Conservation (phyloP, 2,113 vertebrate species). For the Datnioides undecimradiatus region DNA sequence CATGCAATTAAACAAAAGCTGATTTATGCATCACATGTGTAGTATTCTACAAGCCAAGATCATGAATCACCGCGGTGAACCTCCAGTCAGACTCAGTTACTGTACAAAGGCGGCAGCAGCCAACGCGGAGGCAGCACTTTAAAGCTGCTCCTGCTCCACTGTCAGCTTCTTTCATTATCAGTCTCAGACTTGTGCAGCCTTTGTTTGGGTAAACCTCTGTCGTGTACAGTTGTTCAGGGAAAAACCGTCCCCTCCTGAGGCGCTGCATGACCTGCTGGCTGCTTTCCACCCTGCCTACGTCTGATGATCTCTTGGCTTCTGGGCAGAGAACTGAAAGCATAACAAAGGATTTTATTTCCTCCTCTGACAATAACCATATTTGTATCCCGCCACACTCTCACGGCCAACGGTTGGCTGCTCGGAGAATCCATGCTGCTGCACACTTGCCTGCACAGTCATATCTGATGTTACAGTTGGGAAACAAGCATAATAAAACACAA, state of each 20-base stretch:
- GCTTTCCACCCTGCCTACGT: constrained; percentile 1
- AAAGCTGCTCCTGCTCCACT: constrained; percentile 16
- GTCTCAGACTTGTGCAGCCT: constrained; percentile 19
- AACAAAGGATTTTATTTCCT: constrained; percentile 69
- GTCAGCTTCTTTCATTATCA: constrained; percentile 18
- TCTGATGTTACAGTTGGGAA: not conserved
- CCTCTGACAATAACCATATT: constrained; percentile 53
- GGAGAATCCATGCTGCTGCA: constrained; percentile 3
- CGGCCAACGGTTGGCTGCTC: not conserved
- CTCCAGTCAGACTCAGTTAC: constrained; percentile 25
- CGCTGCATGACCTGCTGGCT: constrained; percentile 56
- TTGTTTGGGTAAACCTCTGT: constrained; percentile 50
- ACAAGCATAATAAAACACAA: not conserved
- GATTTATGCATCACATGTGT: constrained; percentile 28
- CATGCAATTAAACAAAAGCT: constrained; percentile 12
- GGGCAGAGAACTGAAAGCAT: constrained; percentile 46
- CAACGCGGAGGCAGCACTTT: constrained; percentile 8
- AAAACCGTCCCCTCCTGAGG: constrained; percentile 28
- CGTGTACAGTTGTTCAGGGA: constrained; percentile 23
- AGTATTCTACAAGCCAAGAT: constrained; percentile 17
- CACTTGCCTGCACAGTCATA: not conserved
- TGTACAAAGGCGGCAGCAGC: not conserved
- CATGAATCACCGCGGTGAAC: constrained; percentile 30
- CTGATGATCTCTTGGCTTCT: constrained; percentile 40
- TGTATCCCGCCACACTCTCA: constrained; percentile 14